phyloP scores from a whole-genome alignment of 2,888 invertebrate species.

The Noctua fimbriata region DNA sequence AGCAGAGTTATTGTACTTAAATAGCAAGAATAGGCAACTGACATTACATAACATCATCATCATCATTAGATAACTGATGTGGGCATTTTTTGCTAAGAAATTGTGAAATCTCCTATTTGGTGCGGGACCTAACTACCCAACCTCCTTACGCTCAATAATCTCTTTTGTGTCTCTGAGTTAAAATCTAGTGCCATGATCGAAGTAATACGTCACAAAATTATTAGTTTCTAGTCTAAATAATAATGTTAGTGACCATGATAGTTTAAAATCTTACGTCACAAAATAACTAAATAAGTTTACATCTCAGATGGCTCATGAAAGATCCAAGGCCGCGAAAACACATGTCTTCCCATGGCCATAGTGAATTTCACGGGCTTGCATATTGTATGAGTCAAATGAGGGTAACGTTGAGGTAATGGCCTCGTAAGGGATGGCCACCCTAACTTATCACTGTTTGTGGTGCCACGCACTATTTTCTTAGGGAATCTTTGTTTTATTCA shows the following conservation, averaged over 20 bases:
- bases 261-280: too few species aligned
- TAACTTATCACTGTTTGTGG: constrained; percentile 49
- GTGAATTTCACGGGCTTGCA: constrained; percentile 31
- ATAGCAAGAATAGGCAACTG: background rate
- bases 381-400: constrained; percentile 58
- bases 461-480: constrained; percentile 17
- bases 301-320: background rate
- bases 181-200: background rate
- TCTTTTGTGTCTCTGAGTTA: background rate
- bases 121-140: background rate
- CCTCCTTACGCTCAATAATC: background rate
- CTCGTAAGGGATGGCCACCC: constrained; percentile 35
- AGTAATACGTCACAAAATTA: background rate
- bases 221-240: too few species aligned
- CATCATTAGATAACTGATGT: background rate
- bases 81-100: background rate
- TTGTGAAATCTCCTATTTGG: background rate
- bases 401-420: constrained; percentile 48
- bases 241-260: too few species aligned
- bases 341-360: background rate
- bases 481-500: constrained; percentile 5
- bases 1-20: background rate
- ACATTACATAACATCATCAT: too few species aligned
- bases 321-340: background rate
- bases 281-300: background rate